A percentile compares a stretch with the other conserved stretches of the same genome.
These are phyloP conservation scores for Archegozetes longisetosus DNA, from an alignment of 1,140 invertebrate species.

Conservation along the genomic window DNA sequence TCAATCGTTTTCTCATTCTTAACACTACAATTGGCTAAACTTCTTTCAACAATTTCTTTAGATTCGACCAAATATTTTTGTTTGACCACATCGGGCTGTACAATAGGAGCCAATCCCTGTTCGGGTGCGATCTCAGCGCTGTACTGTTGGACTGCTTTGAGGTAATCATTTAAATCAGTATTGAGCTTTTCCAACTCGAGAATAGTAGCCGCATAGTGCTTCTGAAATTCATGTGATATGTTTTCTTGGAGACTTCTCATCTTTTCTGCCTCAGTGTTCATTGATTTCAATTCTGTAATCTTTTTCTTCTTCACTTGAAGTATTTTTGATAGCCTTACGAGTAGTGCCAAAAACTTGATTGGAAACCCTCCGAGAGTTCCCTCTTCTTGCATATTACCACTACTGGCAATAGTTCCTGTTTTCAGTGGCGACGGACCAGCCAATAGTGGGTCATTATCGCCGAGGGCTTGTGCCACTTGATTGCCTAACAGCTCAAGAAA, in stretches of 20 bases:
- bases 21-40: slow-evolving; percentile 30
- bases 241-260: slow-evolving; percentile 38
- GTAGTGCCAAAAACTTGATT: slow-evolving; percentile 60
- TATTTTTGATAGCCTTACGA: slow-evolving; percentile 74
- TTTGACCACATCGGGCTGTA: slow-evolving; percentile 60
- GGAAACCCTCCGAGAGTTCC: slow-evolving; percentile 61
- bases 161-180: slow-evolving; percentile 61
- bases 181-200: slow-evolving; percentile 85
- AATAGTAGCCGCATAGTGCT: slow-evolving; percentile 68
- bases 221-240: slow-evolving; percentile 68
- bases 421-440: background rate
- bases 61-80: slow-evolving; percentile 74
- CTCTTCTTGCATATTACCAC: slow-evolving; percentile 25
- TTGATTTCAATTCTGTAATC: slow-evolving; percentile 59
- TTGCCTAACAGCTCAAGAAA: slow-evolving; percentile 13
- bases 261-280: slow-evolving; percentile 82
- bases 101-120: slow-evolving; percentile 52
- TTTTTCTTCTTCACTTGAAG: slow-evolving; percentile 62
- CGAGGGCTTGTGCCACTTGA: slow-evolving; percentile 9
- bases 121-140: slow-evolving; percentile 75
- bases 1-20: slow-evolving; percentile 40
- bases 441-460: background rate
- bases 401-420: background rate
- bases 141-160: slow-evolving; percentile 62
- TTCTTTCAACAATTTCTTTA: slow-evolving; percentile 53